phyloP scores from a whole-genome alignment of 2,888 invertebrate genomes.

The Caenorhabditis macrosperma region DNA sequence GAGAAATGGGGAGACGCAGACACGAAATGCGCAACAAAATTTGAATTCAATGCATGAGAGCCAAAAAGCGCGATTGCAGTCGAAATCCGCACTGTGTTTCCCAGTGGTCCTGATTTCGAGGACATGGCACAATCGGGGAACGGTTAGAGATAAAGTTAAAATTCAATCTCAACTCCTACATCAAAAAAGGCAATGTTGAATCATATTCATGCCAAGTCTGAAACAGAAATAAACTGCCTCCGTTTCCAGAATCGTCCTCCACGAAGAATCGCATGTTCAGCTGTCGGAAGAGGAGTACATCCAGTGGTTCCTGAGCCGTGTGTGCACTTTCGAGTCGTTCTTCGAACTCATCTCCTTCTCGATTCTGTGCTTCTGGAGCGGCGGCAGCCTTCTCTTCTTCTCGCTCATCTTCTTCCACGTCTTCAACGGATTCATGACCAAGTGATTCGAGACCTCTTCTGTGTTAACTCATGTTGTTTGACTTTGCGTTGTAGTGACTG shows the following conservation, averaged over 20 bases:
- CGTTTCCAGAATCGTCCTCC: constrained; percentile 25
- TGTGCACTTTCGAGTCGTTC: constrained; percentile 23
- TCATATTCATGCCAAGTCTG: too few relatives aligned
- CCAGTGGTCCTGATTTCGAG: too few relatives aligned
- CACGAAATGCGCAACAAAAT: too few relatives aligned
- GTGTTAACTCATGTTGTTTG: neutral
- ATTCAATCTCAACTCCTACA: too few relatives aligned
- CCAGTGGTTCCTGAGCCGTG: constrained; percentile 32
- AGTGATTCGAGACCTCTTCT: neutral
- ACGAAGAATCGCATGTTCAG: constrained; percentile 21
- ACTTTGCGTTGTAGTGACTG: neutral
- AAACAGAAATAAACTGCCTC: too few relatives aligned
- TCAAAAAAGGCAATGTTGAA: too few relatives aligned
- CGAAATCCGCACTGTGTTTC: too few relatives aligned
- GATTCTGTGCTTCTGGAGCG: constrained; percentile 31
- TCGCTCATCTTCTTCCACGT: constrained; percentile 23
- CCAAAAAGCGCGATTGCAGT: too few relatives aligned
- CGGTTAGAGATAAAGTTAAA: too few relatives aligned
- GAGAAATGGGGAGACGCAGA: too few relatives aligned
- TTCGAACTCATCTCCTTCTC: constrained; percentile 31
- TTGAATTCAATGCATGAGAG: too few relatives aligned
- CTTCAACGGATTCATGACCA: constrained; percentile 8
- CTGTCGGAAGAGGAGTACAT: constrained; percentile 36
- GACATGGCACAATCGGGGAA: too few relatives aligned
- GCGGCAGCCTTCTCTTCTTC: constrained; percentile 34